Conservation (phyloP, 2,888 invertebrate genomes). For the Dryocosmus kuriphilus region DNA sequence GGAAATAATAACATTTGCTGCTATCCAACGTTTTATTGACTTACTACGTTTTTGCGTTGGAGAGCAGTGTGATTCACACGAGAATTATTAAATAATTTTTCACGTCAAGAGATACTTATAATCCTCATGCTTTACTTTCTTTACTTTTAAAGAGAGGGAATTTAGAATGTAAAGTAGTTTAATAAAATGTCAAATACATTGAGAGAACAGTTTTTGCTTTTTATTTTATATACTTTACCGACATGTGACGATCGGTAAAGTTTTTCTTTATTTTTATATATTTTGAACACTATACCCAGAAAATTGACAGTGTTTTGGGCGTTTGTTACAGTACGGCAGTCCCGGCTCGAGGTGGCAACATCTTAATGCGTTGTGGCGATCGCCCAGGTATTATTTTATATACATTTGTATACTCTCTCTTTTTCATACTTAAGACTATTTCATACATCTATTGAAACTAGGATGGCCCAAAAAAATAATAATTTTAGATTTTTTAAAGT, state of each 20-base stretch:
- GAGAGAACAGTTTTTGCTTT: constrained; percentile 15
- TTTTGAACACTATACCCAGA: constrained; percentile 62
- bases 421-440: not conserved
- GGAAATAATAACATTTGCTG: not conserved
- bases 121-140: not conserved
- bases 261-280: constrained; percentile 44
- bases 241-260: constrained; percentile 56
- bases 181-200: constrained; percentile 18
- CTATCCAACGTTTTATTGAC: no score
- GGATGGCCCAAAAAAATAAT: no score
- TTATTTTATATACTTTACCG: constrained; percentile 51
- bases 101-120: not conserved
- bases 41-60: no score
- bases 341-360: constrained; percentile 91
- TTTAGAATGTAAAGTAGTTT: not conserved
- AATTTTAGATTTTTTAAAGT: no score
- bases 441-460: constrained; percentile 13
- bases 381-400: constrained; percentile 73
- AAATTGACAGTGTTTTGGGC: constrained; percentile 70
- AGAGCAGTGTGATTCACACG: not conserved
- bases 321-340: constrained; percentile 92
- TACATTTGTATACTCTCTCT: constrained; percentile 21
- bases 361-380: constrained; percentile 83
- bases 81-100: constrained; percentile 10
- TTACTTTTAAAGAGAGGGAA: not conserved